Evolutionary conservation across 2,113 vertebrate species (phyloP).

Genomic region (Pseudopipra pipra): DNA sequence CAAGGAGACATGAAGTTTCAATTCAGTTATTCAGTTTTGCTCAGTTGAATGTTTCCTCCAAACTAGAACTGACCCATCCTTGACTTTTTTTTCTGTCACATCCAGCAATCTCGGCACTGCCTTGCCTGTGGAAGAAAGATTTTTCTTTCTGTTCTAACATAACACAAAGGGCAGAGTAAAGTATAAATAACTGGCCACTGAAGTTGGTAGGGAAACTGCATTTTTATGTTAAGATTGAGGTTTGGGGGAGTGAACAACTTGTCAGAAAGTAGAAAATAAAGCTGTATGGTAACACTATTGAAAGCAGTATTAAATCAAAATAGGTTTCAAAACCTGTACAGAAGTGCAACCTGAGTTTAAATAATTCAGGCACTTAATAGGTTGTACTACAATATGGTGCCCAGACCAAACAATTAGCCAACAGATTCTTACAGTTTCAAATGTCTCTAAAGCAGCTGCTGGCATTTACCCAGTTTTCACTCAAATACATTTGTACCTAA

Average conservation of each 20-base stretch:
- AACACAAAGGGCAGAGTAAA: neutral
- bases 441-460: conserved; percentile 55
- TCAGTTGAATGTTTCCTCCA: neutral
- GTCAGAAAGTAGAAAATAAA: neutral
- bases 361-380: conserved; percentile 67
- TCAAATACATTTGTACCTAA: conserved; percentile 28
- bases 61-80: neutral
- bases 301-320: conserved; percentile 47
- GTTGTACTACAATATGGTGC: conserved; percentile 45
- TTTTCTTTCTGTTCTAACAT: neutral
- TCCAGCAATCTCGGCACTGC: neutral
- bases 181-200: neutral
- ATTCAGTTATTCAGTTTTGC: neutral
- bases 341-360: conserved; percentile 39
- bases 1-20: neutral
- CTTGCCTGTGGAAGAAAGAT: neutral
- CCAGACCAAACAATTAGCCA: conserved; percentile 60
- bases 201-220: neutral
- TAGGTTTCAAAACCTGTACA: conserved; percentile 21
- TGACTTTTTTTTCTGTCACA: neutral
- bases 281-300: neutral
- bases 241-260: neutral
- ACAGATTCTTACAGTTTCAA: conserved; percentile 35
- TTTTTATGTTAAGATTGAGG: neutral
- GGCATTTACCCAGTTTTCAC: conserved; percentile 59